A percentile compares a stretch with the other conserved stretches of the same genome.
Conservation (phyloP, 1,140 invertebrate genomes). For the Drosophila melanogaster region Release_6_plus_ISO1_MT NT_033777.3:23312001-23312500, state of each 20-base stretch:
- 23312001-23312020: conserved; percentile 67
- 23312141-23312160: conserved; percentile 85
- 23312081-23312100: conserved; percentile 40
- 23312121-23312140: conserved; percentile 90
- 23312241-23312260: conserved; percentile 20
- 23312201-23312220: conserved; percentile 66
- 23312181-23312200: conserved; percentile 87
- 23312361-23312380: conserved; percentile 14
- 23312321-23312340: conserved; percentile 60
- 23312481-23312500: no score
- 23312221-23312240: background rate
- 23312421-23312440: background rate
- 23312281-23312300: conserved; percentile 25
- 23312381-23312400: background rate
- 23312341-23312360: background rate
- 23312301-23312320: conserved; percentile 59
- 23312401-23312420: background rate
- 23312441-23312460: background rate
- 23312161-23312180: conserved; percentile 88
- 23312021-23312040: conserved; percentile 67
- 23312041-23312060: conserved; percentile 69
- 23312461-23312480: background rate
- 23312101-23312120: conserved; percentile 87
- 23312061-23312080: conserved; percentile 56
- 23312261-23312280: conserved; percentile 51